phyloP scores from a whole-genome alignment of 2,797 vertebrate genomes.

The Betta splendens region DNA sequence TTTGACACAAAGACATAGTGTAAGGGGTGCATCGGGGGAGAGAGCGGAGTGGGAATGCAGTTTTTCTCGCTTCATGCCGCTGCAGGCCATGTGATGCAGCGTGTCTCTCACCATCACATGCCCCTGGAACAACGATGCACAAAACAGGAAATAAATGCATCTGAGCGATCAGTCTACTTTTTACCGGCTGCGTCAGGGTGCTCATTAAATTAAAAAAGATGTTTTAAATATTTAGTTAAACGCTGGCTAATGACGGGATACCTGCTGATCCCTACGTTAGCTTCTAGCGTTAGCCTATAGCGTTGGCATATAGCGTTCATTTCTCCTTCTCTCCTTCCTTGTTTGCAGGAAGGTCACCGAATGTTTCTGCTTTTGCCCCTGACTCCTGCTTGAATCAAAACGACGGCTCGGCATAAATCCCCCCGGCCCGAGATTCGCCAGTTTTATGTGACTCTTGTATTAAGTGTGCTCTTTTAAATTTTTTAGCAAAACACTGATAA shows the following conservation, averaged over 20 bases:
- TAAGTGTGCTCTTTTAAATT: no score
- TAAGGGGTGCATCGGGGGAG: conserved; percentile 40
- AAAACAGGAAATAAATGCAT: not conserved
- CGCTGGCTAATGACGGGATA: conserved; percentile 15
- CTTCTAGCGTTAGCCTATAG: conserved; percentile 10
- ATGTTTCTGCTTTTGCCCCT: no score
- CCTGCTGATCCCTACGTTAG: conserved; percentile 16
- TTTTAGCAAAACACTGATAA: no score
- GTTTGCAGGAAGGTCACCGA: no score
- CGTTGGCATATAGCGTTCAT: conserved; percentile 17
- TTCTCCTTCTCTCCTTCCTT: not conserved
- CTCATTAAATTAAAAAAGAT: conserved; percentile 4
- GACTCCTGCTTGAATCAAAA: no score
- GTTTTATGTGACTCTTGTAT: no score
- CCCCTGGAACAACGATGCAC: conserved; percentile 11
- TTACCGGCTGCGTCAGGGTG: not conserved
- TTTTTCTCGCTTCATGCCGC: conserved; percentile 53
- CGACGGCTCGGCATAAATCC: no score
- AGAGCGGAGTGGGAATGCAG: conserved; percentile 49
- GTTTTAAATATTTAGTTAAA: conserved; percentile 14
- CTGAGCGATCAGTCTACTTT: conserved; percentile 2
- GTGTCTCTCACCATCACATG: conserved; percentile 53
- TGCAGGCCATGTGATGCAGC: conserved; percentile 40
- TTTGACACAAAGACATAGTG: conserved; percentile 26
- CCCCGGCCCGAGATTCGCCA: no score